Conservation (phyloP, 2,888 invertebrate genomes). For the Eristalinus sepulchralis region DNA sequence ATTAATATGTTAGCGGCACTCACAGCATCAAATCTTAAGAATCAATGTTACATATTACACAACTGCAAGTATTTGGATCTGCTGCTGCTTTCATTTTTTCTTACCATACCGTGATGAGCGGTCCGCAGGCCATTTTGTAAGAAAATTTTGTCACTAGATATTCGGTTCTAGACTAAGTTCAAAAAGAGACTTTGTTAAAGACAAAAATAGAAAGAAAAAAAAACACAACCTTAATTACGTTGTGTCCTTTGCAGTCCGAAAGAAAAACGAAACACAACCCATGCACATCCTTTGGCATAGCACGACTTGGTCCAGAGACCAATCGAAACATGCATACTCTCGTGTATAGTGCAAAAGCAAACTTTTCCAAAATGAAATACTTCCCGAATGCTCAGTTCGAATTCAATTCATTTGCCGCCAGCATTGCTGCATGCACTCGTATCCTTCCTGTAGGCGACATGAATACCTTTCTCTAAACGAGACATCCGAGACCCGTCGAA, state of each 20-base stretch:
- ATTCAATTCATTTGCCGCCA: conserved; percentile 60
- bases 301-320: neutral
- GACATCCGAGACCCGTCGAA: conserved; percentile 62
- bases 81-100: too few species aligned
- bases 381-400: conserved; percentile 51
- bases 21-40: too few species aligned
- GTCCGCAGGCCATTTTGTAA: too few species aligned
- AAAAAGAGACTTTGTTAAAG: too few species aligned
- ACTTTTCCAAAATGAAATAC: conserved; percentile 47
- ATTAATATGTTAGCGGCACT: too few species aligned
- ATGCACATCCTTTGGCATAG: neutral
- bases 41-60: too few species aligned
- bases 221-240: neutral
- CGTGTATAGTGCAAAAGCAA: conserved; percentile 21
- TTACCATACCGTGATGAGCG: too few species aligned
- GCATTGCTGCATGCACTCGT: neutral
- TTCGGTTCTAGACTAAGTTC: too few species aligned
- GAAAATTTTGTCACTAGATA: too few species aligned
- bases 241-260: neutral
- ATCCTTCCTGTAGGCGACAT: conserved; percentile 45
- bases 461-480: conserved; percentile 63
- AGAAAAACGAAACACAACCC: neutral
- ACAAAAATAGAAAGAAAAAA: too few species aligned
- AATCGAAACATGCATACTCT: conserved; percentile 6
- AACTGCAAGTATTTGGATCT: too few species aligned